Conservation (phyloP, 2,888 invertebrate species). For the Amphimallon solstitiale region DNA sequence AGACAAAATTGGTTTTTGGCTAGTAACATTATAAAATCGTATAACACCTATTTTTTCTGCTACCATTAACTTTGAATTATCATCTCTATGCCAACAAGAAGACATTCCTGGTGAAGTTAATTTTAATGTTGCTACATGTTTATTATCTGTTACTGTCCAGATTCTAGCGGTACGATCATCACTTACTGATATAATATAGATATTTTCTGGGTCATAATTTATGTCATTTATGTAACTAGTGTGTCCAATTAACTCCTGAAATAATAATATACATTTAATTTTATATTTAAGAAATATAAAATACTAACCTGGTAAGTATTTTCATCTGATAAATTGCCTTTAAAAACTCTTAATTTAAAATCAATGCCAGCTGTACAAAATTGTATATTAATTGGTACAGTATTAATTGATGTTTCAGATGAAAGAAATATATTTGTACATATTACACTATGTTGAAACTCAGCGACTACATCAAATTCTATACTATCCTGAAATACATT, state of each 20-base stretch:
- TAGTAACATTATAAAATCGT: constrained; percentile 76
- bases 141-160: constrained; percentile 69
- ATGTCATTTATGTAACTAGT: constrained; percentile 76
- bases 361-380: constrained; percentile 69
- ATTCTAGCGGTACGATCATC: constrained; percentile 80
- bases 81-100: constrained; percentile 76
- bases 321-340: constrained; percentile 66
- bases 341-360: constrained; percentile 67
- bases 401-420: constrained; percentile 70
- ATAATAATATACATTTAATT: not conserved
- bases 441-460: constrained; percentile 67
- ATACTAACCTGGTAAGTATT: constrained; percentile 64
- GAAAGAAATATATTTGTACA: constrained; percentile 70
- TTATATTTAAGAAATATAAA: not conserved
- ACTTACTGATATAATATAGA: constrained; percentile 76
- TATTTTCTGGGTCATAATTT: constrained; percentile 75
- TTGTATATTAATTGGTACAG: constrained; percentile 68
- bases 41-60: constrained; percentile 81
- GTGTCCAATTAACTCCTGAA: constrained; percentile 70
- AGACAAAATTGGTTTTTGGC: constrained; percentile 73
- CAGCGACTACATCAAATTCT: constrained; percentile 66
- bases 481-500: constrained; percentile 63
- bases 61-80: constrained; percentile 76
- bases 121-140: constrained; percentile 69
- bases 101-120: constrained; percentile 73